Conservation (phyloP, 1,140 invertebrate genomes). For the Drosophila ficusphila region DNA sequence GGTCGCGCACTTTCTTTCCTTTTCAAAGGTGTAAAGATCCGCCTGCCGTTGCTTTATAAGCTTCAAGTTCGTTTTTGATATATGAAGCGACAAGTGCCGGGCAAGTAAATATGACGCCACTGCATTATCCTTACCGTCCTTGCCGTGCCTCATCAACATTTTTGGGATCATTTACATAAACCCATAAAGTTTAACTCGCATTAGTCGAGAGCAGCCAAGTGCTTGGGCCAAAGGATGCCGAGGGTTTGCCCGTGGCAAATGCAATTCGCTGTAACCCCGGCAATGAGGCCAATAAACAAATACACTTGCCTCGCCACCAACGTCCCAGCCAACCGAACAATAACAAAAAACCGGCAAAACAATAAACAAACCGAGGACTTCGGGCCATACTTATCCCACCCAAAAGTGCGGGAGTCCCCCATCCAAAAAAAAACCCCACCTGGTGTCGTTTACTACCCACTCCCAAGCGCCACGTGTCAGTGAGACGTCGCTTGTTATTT, state of each 20-base stretch:
- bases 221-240: slow-evolving; percentile 33
- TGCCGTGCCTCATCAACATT: slow-evolving; percentile 20
- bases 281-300: slow-evolving; percentile 81
- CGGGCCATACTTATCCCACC: slow-evolving; percentile 15
- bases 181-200: slow-evolving; percentile 78
- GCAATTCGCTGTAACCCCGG: slow-evolving; percentile 65
- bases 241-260: slow-evolving; percentile 74
- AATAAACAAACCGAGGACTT: slow-evolving; percentile 39
- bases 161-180: slow-evolving; percentile 71
- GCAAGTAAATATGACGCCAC: slow-evolving; percentile 47
- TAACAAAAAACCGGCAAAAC: slow-evolving; percentile 29
- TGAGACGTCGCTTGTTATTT: slow-evolving; percentile 77
- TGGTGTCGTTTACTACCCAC: slow-evolving; percentile 58
- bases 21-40: slow-evolving; percentile 6
- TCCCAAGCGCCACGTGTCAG: slow-evolving; percentile 69
- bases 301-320: slow-evolving; percentile 48
- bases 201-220: slow-evolving; percentile 65
- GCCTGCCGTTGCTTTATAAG: slow-evolving; percentile 25
- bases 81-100: slow-evolving; percentile 58
- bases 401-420: slow-evolving; percentile 24
- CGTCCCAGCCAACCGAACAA: slow-evolving; percentile 12
- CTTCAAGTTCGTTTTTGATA: slow-evolving; percentile 49
- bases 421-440: slow-evolving; percentile 43
- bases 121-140: slow-evolving; percentile 21
- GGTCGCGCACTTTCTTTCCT: neutral